Base-by-base conservation (phyloP, 1,140 invertebrate genomes). In the Drosophila pruinosa region DNA sequence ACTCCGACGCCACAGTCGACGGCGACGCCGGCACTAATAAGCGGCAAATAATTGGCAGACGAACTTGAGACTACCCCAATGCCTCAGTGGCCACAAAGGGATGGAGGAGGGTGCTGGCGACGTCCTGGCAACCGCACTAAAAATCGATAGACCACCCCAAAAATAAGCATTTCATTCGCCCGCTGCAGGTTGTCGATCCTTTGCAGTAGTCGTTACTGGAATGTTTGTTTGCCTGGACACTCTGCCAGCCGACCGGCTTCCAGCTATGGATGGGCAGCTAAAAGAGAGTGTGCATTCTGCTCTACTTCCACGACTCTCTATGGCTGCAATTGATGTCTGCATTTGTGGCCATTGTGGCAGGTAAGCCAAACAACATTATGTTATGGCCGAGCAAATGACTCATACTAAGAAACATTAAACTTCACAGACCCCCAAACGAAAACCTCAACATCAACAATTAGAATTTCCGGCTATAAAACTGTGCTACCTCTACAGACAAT, bases 41-140 rank as follows among this genome's bases (percentile, higher is more conserved):
- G 82, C 83, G 74, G 82, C 82, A 81, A 88, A 86, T 88, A 86
- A 86, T 86, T 86, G 82, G 82, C 82, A 88, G 78, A 88, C 83
- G 75, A 86, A 82, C 82, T 86, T 82, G 82, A 88, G 82, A 86
- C 82, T 86, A 86, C 82, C 82, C 82, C 82, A 86, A 86, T 58
- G 82, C 61, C 72, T 58, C 65, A 53, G 59, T 71, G 68, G 65
- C 52, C 43, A 47, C 14, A 26, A n/a, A n/a, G n/a, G n/a, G n/a
- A n/a, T n/a, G 39, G 15, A 45, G 28, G 50, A 15, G 5, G 38
- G 39, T 36, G 58, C 41, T 31, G 56, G 34, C 53, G 61, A 47
- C 57, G 56, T 17, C 43, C 41, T 41, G 38, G 72, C 80, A 76
- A 69, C 80, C 57, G 43, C 75, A 82, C 78, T 82, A 82, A 86